Percentiles rank a stretch among this genome's conserved stretches.
Evolutionary conservation across 2,888 invertebrate genomes (phyloP).

Genomic region (Hirudinaria manillensis): DNA sequence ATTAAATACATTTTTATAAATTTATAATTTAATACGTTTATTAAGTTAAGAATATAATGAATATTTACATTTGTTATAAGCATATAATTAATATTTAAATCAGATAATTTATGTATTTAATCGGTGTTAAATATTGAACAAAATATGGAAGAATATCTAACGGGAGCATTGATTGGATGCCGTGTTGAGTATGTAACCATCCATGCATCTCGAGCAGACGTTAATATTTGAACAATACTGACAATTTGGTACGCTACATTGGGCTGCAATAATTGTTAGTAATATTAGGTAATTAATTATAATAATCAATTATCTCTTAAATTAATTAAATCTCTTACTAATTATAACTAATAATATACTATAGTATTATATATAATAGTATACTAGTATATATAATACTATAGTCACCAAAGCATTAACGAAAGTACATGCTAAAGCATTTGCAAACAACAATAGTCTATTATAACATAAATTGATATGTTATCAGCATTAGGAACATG

Average conservation of each 20-base stretch:
- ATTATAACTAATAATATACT: too few species aligned
- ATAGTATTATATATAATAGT: too few species aligned
- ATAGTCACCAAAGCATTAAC: too few species aligned
- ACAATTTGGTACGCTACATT: slow-evolving; percentile 17
- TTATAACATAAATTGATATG: too few species aligned
- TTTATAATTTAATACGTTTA: background rate
- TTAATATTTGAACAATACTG: background rate
- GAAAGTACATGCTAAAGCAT: too few species aligned
- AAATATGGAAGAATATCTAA: background rate
- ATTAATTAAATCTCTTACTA: background rate
- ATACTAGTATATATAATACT: too few species aligned
- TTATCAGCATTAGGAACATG: too few species aligned
- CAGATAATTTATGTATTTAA: too few species aligned
- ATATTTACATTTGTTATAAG: background rate
- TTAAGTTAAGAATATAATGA: background rate
- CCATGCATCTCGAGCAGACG: background rate
- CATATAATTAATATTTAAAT: background rate
- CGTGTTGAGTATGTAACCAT: slow-evolving; percentile 7
- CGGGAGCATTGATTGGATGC: background rate
- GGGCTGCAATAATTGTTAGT: background rate
- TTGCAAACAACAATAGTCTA: too few species aligned
- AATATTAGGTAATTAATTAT: slow-evolving; percentile 1
- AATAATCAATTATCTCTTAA: background rate
- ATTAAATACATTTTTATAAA: background rate
- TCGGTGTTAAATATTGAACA: too few species aligned